Conservation (phyloP, 92 coral and sea anemone genomes). For the Phenganax marumi region DNA sequence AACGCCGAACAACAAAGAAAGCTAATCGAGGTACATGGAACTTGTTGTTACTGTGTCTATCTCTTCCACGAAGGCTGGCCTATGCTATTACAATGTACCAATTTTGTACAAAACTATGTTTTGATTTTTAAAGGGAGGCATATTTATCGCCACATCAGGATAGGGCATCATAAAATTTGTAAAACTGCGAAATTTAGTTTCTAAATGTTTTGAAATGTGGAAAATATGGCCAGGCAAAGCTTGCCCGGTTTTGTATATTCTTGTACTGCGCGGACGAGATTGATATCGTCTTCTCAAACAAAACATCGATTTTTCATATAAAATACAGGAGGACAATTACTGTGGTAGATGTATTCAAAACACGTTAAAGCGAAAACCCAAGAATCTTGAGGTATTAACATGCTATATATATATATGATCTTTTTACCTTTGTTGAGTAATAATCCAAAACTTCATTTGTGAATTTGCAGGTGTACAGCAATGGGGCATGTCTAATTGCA, state of each 20-base stretch:
- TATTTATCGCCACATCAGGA: too few relatives aligned
- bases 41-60: background rate
- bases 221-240: too few relatives aligned
- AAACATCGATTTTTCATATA: background rate
- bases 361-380: constrained; percentile 73
- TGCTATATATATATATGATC: background rate
- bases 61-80: too few relatives aligned
- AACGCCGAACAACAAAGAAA: constrained; percentile 86
- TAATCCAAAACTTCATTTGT: background rate
- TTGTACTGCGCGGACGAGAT: too few relatives aligned
- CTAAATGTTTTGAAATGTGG: too few relatives aligned
- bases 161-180: too few relatives aligned
- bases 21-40: constrained; percentile 72
- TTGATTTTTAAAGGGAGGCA: too few relatives aligned
- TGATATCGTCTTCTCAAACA: background rate
- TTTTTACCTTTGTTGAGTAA: background rate
- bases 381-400: constrained; percentile 73
- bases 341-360: constrained; percentile 88
- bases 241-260: too few relatives aligned
- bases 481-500: constrained; percentile 90
- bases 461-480: constrained; percentile 72
- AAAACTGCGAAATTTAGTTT: too few relatives aligned
- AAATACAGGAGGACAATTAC: constrained; percentile 82
- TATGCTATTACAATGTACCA: too few relatives aligned
- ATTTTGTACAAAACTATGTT: too few relatives aligned